Base-by-base conservation (phyloP, 2,888 invertebrate genomes). In the Hirtodrosophila trivittata region DNA sequence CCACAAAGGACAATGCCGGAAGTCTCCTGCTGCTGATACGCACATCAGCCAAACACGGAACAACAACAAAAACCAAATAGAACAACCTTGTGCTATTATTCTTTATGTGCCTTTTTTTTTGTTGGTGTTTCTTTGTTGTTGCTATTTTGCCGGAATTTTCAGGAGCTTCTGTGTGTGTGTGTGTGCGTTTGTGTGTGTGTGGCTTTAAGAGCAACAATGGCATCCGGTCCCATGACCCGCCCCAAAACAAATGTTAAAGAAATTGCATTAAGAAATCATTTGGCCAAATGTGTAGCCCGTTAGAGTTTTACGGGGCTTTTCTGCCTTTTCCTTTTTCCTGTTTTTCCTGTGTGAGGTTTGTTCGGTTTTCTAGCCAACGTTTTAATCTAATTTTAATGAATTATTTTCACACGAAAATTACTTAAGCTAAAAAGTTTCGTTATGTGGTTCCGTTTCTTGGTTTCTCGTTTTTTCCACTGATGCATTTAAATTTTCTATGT, bases 191-290 rank as follows among this genome's bases (percentile, higher is more conserved):
- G 32, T 41, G 25, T 21, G 21, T 33, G 41, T 35, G 35, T 52
- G 18, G 41, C 30, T 54, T 75, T 50, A 64, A 55, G 39, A 58
- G 60, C 58, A 83, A 86, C 84, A 86, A 83, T 67, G 47, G 68
- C 49, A 54, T 60, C 58, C 65, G 55, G 55, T 12, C 56, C 25
- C 60, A 56, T 35, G 74, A 68, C 25, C 37, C 52, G 25, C 7
- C 30, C 57, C 30, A 47, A 55, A 51, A 55, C 42, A 42, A 67
- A 25, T 30, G 25, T 9, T 38, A 35, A 32, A 10, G 74, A 65
- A 86, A 80, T 80, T 86, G 86, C 80, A 86, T 80, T 86, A 80
- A 72, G 86, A 86, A 80, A 80, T 86, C 86, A 80, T 80, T 86
- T 76, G 64, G 55, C 50, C 39, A 66, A 56, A 60, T 83, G 59